A percentile compares a stretch with the other conserved stretches of the same genome.
These are phyloP conservation scores for Nematostella vectensis DNA, from an alignment of 92 coral and sea anemone species.

Conservation along the genomic window DNA sequence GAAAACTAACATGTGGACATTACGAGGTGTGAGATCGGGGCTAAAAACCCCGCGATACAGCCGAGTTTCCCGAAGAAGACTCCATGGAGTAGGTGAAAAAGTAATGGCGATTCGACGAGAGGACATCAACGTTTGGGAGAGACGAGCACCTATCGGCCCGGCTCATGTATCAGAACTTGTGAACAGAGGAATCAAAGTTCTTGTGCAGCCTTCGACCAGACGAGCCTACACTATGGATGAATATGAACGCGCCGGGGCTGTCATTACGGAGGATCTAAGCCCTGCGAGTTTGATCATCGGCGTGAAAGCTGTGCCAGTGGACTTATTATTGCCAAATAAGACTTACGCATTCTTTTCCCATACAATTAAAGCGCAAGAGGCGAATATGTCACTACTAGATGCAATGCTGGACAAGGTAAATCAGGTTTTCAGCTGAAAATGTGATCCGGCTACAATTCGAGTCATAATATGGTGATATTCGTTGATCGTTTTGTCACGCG, in stretches of 20 bases:
- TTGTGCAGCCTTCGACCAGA: conserved; percentile 96
- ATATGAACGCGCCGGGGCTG: conserved; percentile 89
- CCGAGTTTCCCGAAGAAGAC: conserved; percentile 5
- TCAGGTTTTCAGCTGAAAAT: too few species aligned
- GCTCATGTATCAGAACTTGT: conserved; percentile 92
- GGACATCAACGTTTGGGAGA: conserved; percentile 97
- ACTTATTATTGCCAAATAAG: conserved; percentile 69
- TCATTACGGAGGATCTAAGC: conserved; percentile 73
- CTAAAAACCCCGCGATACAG: conserved; percentile 4
- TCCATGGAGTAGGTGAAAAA: conserved; percentile 35
- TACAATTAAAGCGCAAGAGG: conserved; percentile 93
- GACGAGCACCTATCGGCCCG: conserved; percentile 90
- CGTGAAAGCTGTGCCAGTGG: conserved; percentile 91
- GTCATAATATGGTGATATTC: not conserved
- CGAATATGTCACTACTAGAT: conserved; percentile 87
- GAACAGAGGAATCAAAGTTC: conserved; percentile 80
- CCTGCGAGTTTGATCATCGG: conserved; percentile 90
- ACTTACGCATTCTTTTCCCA: conserved; percentile 96
- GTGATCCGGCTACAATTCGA: too few species aligned
- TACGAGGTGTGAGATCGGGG: conserved; percentile 12
- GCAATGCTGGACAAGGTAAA: conserved; percentile 91
- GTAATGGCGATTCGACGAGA: conserved; percentile 94
- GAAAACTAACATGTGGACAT: conserved; percentile 41
- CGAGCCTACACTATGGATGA: conserved; percentile 97
- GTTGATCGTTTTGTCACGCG: not conserved